A percentile compares a stretch with the other conserved stretches of the same genome.
These are phyloP conservation scores for Parazoanthus swiftii DNA, from an alignment of 92 coral and sea anemone genomes.

Conservation along the genomic window DNA sequence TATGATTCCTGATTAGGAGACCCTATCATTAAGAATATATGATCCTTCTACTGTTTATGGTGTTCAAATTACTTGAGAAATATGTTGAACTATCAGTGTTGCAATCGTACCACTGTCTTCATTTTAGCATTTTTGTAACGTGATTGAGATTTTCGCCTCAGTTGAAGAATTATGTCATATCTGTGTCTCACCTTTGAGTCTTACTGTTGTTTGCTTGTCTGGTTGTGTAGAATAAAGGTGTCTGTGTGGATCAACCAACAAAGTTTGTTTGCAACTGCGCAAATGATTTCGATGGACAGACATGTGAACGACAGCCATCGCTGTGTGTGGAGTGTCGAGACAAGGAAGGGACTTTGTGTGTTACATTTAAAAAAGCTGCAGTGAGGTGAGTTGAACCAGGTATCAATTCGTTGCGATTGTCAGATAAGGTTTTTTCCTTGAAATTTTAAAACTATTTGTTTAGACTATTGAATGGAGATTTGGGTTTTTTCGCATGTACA, in stretches of 20 bases:
- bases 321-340: slow-evolving; percentile 13
- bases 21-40: too few species aligned
- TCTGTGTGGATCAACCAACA: not conserved
- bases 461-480: too few species aligned
- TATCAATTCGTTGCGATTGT: too few species aligned
- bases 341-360: slow-evolving; percentile 18
- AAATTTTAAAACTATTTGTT: too few species aligned
- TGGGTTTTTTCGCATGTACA: not conserved
- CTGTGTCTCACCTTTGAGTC: not conserved
- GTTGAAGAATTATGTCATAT: not conserved
- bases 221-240: slow-evolving; percentile 21
- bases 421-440: too few species aligned
- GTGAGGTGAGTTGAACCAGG: slow-evolving; percentile 20
- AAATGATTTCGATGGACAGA: not conserved
- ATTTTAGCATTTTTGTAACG: not conserved
- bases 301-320: slow-evolving; percentile 31
- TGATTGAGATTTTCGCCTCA: not conserved
- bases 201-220: not conserved
- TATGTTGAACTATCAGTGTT: too few species aligned
- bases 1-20: too few species aligned
- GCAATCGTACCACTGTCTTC: too few species aligned
- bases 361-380: not conserved
- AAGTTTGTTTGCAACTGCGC: slow-evolving; percentile 11
- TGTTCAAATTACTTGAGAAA: too few species aligned
- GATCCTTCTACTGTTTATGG: too few species aligned